phyloP scores from a whole-genome alignment of 2,113 vertebrate genomes.

The Pteronura brasiliensis region DNA sequence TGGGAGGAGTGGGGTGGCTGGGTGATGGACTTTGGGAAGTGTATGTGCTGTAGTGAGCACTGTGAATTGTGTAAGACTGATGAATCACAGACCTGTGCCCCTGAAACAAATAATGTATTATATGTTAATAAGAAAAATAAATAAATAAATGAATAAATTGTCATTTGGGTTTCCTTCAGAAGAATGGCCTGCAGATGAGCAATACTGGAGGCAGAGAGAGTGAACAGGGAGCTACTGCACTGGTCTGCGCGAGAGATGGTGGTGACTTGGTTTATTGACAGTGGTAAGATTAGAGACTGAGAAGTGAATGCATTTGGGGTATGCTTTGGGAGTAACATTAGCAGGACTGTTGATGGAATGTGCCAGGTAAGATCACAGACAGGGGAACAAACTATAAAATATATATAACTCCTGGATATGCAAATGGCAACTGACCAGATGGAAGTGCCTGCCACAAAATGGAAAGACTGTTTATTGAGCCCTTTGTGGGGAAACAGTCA shows the following conservation, averaged over 20 bases:
- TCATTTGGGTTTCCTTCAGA: not conserved
- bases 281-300: not conserved
- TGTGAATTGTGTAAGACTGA: too few relatives aligned
- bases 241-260: too few relatives aligned
- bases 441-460: rapidly evolving
- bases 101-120: too few relatives aligned
- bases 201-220: not conserved
- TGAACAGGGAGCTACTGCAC: too few relatives aligned
- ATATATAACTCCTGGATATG: not conserved
- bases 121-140: too few relatives aligned
- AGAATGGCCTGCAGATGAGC: not conserved
- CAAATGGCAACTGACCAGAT: not conserved
- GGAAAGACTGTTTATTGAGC: not conserved
- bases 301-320: too few relatives aligned
- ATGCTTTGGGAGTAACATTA: too few relatives aligned
- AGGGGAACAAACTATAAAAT: not conserved
- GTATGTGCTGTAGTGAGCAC: too few relatives aligned
- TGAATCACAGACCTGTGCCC: too few relatives aligned
- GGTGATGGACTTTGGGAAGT: too few relatives aligned
- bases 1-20: too few relatives aligned
- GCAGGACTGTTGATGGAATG: not conserved
- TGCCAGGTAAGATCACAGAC: not conserved
- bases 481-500: not conserved
- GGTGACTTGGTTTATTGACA: not conserved
- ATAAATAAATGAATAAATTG: too few relatives aligned